A percentile compares a stretch with the other conserved stretches of the same genome.
Conservation (phyloP, 1,140 invertebrate species). For the Conus betulinus region DNA sequence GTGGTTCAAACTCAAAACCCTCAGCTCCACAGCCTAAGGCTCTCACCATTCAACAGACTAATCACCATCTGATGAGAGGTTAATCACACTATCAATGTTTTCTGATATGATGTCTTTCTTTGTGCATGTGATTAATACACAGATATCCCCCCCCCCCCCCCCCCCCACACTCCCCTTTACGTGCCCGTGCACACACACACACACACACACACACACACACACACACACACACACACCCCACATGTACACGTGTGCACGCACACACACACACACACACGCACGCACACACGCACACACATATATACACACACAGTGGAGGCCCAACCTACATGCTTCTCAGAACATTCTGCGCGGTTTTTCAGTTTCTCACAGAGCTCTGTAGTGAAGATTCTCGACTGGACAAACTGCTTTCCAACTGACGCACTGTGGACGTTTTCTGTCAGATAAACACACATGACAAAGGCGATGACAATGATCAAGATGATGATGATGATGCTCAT, state of each 20-base stretch:
- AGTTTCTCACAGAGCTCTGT: constrained; percentile 35
- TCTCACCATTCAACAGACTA: too few relatives aligned
- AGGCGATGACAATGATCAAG: too few relatives aligned
- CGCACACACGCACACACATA: background rate
- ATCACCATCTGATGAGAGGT: background rate
- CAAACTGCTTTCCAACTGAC: constrained; percentile 53
- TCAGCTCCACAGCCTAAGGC: too few relatives aligned
- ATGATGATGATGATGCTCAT: too few relatives aligned
- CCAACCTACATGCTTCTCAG: constrained; percentile 47
- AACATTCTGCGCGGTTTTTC: constrained; percentile 29
- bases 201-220: background rate
- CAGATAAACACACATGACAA: background rate
- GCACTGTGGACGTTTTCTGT: constrained; percentile 32
- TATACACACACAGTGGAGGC: background rate
- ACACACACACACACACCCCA: constrained; percentile 28
- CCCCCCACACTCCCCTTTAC: too few relatives aligned
- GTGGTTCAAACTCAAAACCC: too few relatives aligned
- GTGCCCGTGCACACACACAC: background rate
- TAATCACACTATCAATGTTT: background rate
- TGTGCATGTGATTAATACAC: too few relatives aligned
- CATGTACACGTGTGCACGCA: constrained; percentile 1
- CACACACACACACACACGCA: constrained; percentile 16
- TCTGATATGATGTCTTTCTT: background rate
- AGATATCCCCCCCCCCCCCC: too few relatives aligned
- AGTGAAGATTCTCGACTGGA: constrained; percentile 37